These are phyloP conservation scores for Clunio marinus DNA, from an alignment of 2,888 invertebrate species.

Conservation along the genomic window DNA sequence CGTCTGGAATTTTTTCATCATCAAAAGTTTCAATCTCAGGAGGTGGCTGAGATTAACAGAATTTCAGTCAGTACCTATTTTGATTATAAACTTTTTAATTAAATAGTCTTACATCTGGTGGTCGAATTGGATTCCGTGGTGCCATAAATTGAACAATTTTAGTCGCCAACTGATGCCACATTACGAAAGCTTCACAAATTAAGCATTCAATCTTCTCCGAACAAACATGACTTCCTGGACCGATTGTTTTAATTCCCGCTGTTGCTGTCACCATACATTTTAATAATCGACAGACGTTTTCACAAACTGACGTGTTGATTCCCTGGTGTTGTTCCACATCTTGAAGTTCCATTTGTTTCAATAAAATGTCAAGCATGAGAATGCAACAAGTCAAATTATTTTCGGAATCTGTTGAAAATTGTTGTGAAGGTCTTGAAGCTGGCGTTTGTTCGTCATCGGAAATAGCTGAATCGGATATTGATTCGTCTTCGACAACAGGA, in stretches of 20 bases:
- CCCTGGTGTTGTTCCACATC: constrained; percentile 78
- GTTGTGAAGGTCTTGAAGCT: constrained; percentile 56
- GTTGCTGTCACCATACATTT: constrained; percentile 71
- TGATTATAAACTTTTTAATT: constrained; percentile 21
- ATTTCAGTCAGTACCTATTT: too few relatives aligned
- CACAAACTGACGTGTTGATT: constrained; percentile 68
- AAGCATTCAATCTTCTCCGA: constrained; percentile 53
- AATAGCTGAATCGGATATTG: constrained; percentile 63
- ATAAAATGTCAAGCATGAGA: constrained; percentile 88
- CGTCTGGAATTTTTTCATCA: constrained; percentile 64
- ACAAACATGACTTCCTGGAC: constrained; percentile 59
- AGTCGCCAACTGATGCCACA: constrained; percentile 89
- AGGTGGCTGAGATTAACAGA: constrained; percentile 50
- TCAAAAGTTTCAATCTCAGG: constrained; percentile 66
- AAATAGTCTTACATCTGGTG: constrained; percentile 63
- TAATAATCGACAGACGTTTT: constrained; percentile 68
- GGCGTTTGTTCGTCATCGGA: constrained; percentile 63
- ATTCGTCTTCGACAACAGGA: constrained; percentile 65
- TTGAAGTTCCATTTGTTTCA: constrained; percentile 91
- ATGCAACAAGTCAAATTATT: constrained; percentile 91
- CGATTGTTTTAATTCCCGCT: constrained; percentile 55
- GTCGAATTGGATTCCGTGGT: constrained; percentile 67
- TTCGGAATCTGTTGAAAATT: constrained; percentile 67
- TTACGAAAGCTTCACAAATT: constrained; percentile 87
- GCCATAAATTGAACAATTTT: constrained; percentile 75